Conservation (phyloP, 2,113 vertebrate species). For the Callopanchax toddi region DNA sequence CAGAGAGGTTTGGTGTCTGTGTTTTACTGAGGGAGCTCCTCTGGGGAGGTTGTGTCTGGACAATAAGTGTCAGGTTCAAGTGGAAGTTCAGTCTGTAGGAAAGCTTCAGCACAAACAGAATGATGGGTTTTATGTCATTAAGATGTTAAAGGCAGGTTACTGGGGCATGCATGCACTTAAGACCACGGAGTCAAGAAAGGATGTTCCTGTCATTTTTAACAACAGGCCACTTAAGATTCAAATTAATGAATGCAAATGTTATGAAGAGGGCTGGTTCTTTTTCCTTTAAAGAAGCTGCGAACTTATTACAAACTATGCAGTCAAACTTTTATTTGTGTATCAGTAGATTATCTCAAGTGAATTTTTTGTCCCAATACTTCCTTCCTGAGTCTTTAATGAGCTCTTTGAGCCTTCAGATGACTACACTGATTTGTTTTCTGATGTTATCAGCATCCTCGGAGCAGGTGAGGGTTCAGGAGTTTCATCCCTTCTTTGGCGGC, state of each 20-base stretch:
- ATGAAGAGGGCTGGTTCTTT: too few species aligned
- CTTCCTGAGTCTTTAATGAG: slow-evolving; percentile 28
- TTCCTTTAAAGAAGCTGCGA: too few species aligned
- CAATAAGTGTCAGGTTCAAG: slow-evolving; percentile 35
- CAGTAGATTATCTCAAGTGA: not conserved
- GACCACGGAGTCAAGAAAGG: not conserved
- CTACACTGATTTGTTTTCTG: slow-evolving; percentile 15
- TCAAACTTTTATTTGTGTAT: not conserved
- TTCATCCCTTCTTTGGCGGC: not conserved
- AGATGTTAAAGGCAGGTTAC: not conserved
- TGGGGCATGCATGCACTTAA: not conserved
- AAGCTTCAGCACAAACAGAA: not conserved
- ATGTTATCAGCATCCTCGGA: slow-evolving; percentile 24
- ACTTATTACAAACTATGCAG: too few species aligned
- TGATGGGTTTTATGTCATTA: not conserved
- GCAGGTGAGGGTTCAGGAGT: slow-evolving; percentile 42
- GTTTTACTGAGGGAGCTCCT: slow-evolving; percentile 11
- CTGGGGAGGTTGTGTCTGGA: slow-evolving; percentile 30
- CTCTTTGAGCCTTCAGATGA: not conserved
- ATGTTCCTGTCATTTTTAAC: too few species aligned
- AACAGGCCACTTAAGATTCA: too few species aligned
- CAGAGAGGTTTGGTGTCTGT: slow-evolving; percentile 34
- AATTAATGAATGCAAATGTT: too few species aligned
- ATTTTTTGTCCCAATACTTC: not conserved
- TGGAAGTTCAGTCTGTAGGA: slow-evolving; percentile 14